phyloP scores from a whole-genome alignment of 2,888 invertebrate genomes.

The Corbicula japonica region DNA sequence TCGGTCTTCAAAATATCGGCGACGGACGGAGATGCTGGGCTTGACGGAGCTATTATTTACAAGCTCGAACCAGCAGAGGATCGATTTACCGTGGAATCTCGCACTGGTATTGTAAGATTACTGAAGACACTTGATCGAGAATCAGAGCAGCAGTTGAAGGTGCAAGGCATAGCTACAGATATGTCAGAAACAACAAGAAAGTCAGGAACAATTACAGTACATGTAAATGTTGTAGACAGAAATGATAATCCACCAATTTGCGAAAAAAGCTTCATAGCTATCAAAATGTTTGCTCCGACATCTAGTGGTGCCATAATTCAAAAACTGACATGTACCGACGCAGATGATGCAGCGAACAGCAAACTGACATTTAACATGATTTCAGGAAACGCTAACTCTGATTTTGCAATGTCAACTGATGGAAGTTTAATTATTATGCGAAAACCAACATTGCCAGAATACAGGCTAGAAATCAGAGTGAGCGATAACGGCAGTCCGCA shows the following conservation, averaged over 20 bases:
- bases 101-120: slow-evolving; percentile 54
- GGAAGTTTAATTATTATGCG: slow-evolving; percentile 50
- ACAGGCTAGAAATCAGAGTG: slow-evolving; percentile 56
- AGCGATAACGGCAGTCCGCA: slow-evolving; percentile 57
- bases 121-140: slow-evolving; percentile 64
- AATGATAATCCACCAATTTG: slow-evolving; percentile 69
- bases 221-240: slow-evolving; percentile 61
- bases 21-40: slow-evolving; percentile 69
- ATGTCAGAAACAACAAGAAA: slow-evolving; percentile 50
- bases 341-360: slow-evolving; percentile 68
- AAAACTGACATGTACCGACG: slow-evolving; percentile 63
- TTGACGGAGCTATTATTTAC: slow-evolving; percentile 67
- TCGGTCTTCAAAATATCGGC: slow-evolving; percentile 65
- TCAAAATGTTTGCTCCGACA: slow-evolving; percentile 38
- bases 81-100: slow-evolving; percentile 55
- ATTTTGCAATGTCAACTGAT: slow-evolving; percentile 54
- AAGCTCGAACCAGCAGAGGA: slow-evolving; percentile 47
- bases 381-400: slow-evolving; percentile 66
- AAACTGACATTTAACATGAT: slow-evolving; percentile 68
- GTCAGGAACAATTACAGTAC: slow-evolving; percentile 41
- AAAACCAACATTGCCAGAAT: slow-evolving; percentile 51
- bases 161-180: slow-evolving; percentile 63
- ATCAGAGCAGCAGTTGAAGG: slow-evolving; percentile 40
- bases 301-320: slow-evolving; percentile 53
- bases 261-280: slow-evolving; percentile 36